Conservation (phyloP, 2,888 invertebrate genomes). For the Yponomeuta plumbellus region DNA sequence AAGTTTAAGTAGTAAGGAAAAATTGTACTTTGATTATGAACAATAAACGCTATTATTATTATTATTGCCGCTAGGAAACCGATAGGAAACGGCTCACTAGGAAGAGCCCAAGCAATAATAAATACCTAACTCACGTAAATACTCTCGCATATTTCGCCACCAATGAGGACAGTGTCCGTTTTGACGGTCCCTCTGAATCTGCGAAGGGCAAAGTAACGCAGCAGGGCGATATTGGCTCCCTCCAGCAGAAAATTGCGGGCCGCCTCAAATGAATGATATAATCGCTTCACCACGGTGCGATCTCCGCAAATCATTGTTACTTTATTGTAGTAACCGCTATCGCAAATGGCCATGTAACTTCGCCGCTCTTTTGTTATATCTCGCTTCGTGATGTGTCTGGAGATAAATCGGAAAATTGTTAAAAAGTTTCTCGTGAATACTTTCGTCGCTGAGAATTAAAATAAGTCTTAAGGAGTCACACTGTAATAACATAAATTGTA, state of each 20-base stretch:
- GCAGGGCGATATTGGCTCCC: constrained; percentile 77
- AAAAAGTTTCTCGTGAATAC: background rate
- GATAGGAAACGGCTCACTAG: no score
- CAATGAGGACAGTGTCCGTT: constrained; percentile 74
- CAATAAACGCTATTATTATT: no score
- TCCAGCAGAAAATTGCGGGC: constrained; percentile 76
- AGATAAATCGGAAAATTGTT: constrained; percentile 17
- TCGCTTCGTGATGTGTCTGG: constrained; percentile 61
- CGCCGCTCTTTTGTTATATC: constrained; percentile 66
- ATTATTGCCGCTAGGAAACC: no score
- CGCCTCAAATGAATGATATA: constrained; percentile 67
- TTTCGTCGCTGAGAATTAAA: background rate
- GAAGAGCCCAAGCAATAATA: background rate
- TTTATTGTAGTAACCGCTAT: constrained; percentile 74
- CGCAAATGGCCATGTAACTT: constrained; percentile 73
- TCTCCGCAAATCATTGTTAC: constrained; percentile 66
- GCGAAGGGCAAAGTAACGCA: constrained; percentile 76
- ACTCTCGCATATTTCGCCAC: constrained; percentile 76
- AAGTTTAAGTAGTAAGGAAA: no score
- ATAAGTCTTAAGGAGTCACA: background rate
- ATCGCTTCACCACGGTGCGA: constrained; percentile 57
- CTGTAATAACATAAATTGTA: no score
- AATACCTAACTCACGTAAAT: constrained; percentile 71
- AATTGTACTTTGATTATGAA: no score
- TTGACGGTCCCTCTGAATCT: constrained; percentile 73